A percentile compares a stretch with the other conserved stretches of the same genome.
Conservation (phyloP, 2,113 vertebrate species). For the Eulemur macaco region DNA sequence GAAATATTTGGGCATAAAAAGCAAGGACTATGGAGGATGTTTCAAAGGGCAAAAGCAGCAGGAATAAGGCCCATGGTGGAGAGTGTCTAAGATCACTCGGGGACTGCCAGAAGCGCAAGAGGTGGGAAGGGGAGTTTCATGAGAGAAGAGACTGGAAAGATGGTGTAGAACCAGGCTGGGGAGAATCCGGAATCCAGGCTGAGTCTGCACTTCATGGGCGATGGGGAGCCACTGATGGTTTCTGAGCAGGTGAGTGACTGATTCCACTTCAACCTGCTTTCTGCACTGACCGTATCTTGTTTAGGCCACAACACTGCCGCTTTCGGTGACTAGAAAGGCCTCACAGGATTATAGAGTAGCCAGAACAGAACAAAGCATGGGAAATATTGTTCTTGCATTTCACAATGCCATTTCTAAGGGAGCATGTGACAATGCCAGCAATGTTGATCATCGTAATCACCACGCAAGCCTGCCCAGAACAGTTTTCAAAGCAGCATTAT, state of each 20-base stretch:
- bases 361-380: background rate
- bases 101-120: background rate
- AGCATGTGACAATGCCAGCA: background rate
- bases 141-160: background rate
- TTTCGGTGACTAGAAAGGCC: background rate
- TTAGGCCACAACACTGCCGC: background rate
- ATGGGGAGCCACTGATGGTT: background rate
- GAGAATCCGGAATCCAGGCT: background rate
- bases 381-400: background rate
- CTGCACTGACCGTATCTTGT: background rate
- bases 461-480: background rate
- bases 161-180: background rate
- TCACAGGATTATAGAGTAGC: background rate
- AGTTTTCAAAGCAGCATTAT: background rate
- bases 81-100: background rate
- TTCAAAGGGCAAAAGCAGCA: background rate
- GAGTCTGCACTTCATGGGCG: background rate
- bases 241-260: background rate
- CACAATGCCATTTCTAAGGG: background rate
- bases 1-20: background rate
- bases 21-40: background rate
- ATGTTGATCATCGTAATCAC: background rate
- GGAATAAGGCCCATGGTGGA: background rate
- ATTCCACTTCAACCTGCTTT: background rate
- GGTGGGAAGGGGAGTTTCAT: background rate